phyloP scores from a whole-genome alignment of 1,140 invertebrate species.

The Caenorhabditis inopinata region DNA sequence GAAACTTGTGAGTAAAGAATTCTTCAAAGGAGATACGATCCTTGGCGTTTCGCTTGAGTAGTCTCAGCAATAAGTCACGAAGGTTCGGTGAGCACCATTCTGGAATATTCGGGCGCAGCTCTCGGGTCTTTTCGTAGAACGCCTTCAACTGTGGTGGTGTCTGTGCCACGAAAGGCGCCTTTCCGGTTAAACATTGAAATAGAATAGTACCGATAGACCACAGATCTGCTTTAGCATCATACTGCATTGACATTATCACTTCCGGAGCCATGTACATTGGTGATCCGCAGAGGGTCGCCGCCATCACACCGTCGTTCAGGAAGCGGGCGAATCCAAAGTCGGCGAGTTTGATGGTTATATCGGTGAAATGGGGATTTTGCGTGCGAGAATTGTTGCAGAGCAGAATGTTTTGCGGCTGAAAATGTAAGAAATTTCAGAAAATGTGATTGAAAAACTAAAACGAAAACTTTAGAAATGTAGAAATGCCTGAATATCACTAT shows the following conservation, averaged over 20 bases:
- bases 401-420: conserved; percentile 69
- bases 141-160: conserved; percentile 95
- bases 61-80: conserved; percentile 79
- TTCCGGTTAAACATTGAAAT: conserved; percentile 96
- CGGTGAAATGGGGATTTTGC: conserved; percentile 80
- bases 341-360: conserved; percentile 70
- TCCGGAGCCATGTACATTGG: conserved; percentile 99
- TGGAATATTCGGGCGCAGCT: conserved; percentile 90
- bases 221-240: conserved; percentile 96
- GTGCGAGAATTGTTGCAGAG: conserved; percentile 69
- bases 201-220: conserved; percentile 97
- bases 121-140: conserved; percentile 94
- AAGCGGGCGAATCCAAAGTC: conserved; percentile 99
- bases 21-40: conserved; percentile 85
- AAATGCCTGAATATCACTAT: too few species aligned
- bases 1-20: conserved; percentile 63
- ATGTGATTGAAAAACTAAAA: too few species aligned
- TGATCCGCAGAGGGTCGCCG: conserved; percentile 95
- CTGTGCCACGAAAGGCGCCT: conserved; percentile 92
- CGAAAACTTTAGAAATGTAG: too few species aligned
- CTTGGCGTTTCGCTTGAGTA: conserved; percentile 86
- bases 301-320: conserved; percentile 97
- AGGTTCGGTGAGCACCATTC: conserved; percentile 84
- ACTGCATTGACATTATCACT: conserved; percentile 96
- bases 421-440: too few species aligned